Conservation (phyloP, 2,888 invertebrate species). For the Hyposoter didymator region DNA sequence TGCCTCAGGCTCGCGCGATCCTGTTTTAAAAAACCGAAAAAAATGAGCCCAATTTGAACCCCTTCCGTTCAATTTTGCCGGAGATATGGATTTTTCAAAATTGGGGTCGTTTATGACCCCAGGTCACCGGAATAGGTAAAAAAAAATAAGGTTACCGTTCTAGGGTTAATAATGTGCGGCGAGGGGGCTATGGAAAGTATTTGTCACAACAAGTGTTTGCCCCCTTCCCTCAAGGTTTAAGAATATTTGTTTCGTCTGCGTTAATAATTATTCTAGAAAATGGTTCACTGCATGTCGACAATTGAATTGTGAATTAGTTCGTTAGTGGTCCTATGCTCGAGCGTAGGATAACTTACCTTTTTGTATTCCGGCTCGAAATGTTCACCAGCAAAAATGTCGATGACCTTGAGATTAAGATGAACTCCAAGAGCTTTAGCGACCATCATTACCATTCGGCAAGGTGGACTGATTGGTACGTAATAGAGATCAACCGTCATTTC, state of each 20-base stretch:
- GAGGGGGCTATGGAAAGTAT: background rate
- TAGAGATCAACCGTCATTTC: slow-evolving; percentile 86
- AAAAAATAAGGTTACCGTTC: no score
- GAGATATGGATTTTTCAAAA: no score
- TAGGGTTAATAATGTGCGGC: no score
- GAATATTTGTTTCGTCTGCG: background rate
- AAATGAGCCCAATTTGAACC: no score
- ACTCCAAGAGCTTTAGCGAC: slow-evolving; percentile 88
- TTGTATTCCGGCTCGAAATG: slow-evolving; percentile 88
- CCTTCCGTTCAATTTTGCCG: no score
- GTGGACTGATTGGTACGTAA: slow-evolving; percentile 88
- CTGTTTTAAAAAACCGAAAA: no score
- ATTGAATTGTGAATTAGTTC: background rate
- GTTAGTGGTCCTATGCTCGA: background rate
- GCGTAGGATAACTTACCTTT: slow-evolving; percentile 85
- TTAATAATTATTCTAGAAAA: background rate
- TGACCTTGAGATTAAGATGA: slow-evolving; percentile 87
- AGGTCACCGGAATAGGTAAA: no score
- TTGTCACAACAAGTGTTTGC: background rate
- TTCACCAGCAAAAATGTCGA: slow-evolving; percentile 87
- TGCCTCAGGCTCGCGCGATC: no score
- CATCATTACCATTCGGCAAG: slow-evolving; percentile 88
- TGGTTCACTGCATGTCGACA: background rate
- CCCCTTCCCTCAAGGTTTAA: background rate
- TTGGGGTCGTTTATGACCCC: no score